These are phyloP conservation scores for Fabriciana adippe DNA, from an alignment of 2,888 invertebrate genomes.

Conservation along the genomic window DNA sequence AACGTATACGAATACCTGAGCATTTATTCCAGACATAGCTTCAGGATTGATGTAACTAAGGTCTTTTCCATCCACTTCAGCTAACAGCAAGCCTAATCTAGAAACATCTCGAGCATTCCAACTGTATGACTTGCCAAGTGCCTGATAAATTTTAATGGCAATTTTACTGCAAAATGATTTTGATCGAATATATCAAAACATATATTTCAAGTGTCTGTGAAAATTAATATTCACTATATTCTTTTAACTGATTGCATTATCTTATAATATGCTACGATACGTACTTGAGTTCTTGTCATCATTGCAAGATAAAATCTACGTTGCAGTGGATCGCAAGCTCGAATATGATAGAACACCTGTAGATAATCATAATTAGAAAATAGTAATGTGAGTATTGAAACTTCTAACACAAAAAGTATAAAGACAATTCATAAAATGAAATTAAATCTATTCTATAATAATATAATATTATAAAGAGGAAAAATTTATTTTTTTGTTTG, in stretches of 20 bases:
- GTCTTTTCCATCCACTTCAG: conserved; percentile 62
- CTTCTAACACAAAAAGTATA: too few relatives aligned
- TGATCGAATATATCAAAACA: not conserved
- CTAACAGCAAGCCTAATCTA: conserved; percentile 63
- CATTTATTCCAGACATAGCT: conserved; percentile 66
- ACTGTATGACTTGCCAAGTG: conserved; percentile 70
- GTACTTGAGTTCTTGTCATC: conserved; percentile 72
- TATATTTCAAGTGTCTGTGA: not conserved
- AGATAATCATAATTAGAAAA: conserved; percentile 31
- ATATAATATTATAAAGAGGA: too few relatives aligned
- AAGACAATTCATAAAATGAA: too few relatives aligned
- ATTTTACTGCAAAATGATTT: not conserved
- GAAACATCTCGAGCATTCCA: conserved; percentile 72
- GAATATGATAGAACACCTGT: conserved; percentile 71
- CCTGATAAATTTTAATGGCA: conserved; percentile 48
- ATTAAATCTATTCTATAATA: too few relatives aligned
- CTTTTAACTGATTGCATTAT: not conserved
- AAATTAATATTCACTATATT: not conserved
- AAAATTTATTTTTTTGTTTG: too few relatives aligned
- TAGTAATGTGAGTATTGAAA: conserved; percentile 3
- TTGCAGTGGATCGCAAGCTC: conserved; percentile 71
- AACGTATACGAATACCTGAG: conserved; percentile 52
- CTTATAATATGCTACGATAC: not conserved
- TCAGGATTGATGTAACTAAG: conserved; percentile 64
- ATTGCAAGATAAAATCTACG: conserved; percentile 65